These are phyloP conservation scores for Poecile atricapillus DNA, from an alignment of 2,113 vertebrate genomes.

Conservation along the genomic window DNA sequence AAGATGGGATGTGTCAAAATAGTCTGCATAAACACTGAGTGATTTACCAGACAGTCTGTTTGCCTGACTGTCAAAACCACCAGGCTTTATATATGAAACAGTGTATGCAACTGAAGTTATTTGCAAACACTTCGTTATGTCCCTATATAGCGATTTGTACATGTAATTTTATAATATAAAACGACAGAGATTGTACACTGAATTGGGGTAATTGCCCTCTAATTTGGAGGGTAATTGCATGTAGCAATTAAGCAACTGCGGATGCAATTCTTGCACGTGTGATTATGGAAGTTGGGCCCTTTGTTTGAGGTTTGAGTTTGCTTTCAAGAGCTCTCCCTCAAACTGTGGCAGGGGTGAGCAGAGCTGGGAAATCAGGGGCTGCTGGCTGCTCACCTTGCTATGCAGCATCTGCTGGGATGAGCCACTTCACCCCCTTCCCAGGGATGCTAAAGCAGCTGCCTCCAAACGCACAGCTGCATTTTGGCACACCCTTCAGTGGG, in stretches of 20 bases:
- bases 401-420: not conserved
- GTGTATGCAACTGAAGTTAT: conserved; percentile 55
- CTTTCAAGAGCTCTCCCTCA: conserved; percentile 27
- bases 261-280: conserved; percentile 62
- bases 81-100: conserved; percentile 40
- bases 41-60: conserved; percentile 65
- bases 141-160: conserved; percentile 61
- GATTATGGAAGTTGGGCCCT: conserved; percentile 39
- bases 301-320: conserved; percentile 56
- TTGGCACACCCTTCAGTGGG: not conserved
- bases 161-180: conserved; percentile 56
- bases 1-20: conserved; percentile 68
- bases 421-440: not conserved
- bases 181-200: conserved; percentile 50
- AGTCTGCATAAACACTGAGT: conserved; percentile 62
- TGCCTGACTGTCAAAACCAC: conserved; percentile 66
- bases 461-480: not conserved
- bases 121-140: conserved; percentile 65
- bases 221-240: conserved; percentile 67
- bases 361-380: not conserved
- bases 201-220: conserved; percentile 68
- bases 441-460: not conserved
- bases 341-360: not conserved
- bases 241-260: conserved; percentile 64
- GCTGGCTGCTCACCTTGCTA: not conserved